Evolutionary conservation across 2,797 vertebrate genomes (phyloP), one percentile per base, ranked within the genome.

Genomic region (Australoheros facetus): DNA sequence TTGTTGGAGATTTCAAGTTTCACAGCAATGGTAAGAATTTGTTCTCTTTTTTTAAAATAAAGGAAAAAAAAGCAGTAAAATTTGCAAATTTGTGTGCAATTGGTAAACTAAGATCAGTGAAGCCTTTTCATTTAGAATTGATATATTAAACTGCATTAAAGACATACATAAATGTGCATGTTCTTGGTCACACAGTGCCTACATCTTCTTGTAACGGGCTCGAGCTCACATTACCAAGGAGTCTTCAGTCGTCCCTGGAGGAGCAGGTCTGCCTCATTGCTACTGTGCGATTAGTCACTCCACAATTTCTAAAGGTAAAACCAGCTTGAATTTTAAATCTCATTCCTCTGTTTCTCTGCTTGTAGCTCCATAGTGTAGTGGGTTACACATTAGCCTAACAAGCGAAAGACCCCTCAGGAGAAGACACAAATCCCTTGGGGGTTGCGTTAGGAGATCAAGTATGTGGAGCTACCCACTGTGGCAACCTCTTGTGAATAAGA

Each of bases 241-340:
- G 95, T 51, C 95, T 98, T 87, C 96, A 96, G 92, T 95, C 97
- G 28, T 94, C 96, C 60, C 89, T 95, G 23, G 96, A 97, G 85
- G 96, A 99, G 88, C 96, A 96, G 90, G 96, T 97, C 89, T 98
- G 97, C 94, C 95, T 99, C 70, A 95, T 99, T 19, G 98, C 98
- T 7, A 98, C 95, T 4, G 96, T 98, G 45, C 96, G 96, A 86
- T 88, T 98, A 4, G 94, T 97, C 91, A 97, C 95, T 2, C 93
- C 96, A 0, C 95, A 96, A 83, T 96, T 96, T 92, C 86, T 98
- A n/a, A 96, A 95, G 96, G 98, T 98, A 90, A 88, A 88, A 56
- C n/a, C 39, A 10, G 37, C n/a, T 23, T 3, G 5, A 28, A 58
- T 23, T 4, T 23, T 57, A 3, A 58, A 45, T 58, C n/a, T 3